A percentile compares a stretch with the other conserved stretches of the same genome.
phyloP scores from a whole-genome alignment of 1,140 invertebrate species.

The Ylistrum balloti region DNA sequence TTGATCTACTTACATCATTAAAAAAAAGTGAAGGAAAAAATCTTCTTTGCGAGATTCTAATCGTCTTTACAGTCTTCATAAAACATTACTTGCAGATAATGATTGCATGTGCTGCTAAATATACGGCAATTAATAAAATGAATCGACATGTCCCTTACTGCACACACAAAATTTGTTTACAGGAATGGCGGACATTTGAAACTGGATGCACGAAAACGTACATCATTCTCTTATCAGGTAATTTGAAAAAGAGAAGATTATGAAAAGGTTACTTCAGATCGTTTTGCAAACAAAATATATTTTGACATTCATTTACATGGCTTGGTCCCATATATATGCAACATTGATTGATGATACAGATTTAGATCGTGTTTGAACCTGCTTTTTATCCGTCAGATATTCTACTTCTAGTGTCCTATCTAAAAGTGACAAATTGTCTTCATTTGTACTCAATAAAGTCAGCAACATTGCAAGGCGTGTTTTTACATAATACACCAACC shows the following conservation, averaged over 20 bases:
- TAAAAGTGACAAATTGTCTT: no score
- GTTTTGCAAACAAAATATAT: neutral
- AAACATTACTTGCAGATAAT: no score
- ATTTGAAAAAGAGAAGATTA: neutral
- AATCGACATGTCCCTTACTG: neutral
- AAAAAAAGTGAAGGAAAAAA: no score
- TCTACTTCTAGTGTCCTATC: no score
- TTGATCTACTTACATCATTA: neutral
- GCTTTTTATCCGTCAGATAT: no score
- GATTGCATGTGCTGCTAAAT: no score
- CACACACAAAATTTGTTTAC: constrained; percentile 31
- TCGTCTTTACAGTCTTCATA: no score
- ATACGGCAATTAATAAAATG: no score
- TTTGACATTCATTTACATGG: neutral
- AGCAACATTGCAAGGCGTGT: no score
- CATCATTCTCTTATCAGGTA: neutral
- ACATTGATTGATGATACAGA: neutral
- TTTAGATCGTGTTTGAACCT: neutral
- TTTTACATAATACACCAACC: no score
- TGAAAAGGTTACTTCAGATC: neutral
- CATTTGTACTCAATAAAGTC: no score
- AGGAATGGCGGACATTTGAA: constrained; percentile 16
- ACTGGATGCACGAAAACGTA: neutral
- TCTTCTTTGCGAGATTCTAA: no score
- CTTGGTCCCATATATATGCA: neutral